Percentiles rank a stretch among this genome's conserved stretches.
Evolutionary conservation across 2,888 invertebrate genomes (phyloP).

Genomic region (Andrena bucephala): DNA sequence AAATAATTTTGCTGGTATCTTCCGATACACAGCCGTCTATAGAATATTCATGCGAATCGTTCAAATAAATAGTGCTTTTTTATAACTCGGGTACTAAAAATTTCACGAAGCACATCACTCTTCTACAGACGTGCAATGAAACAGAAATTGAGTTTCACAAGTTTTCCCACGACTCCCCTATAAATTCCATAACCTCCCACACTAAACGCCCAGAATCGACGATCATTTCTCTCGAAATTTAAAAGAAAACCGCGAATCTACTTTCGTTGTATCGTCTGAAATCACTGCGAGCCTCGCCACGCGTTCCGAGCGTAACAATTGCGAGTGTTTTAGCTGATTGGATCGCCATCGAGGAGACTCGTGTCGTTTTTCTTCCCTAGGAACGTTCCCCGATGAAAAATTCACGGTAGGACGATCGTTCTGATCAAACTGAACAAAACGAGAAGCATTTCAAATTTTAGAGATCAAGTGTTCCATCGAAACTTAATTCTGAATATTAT

Average conservation of each 20-base stretch:
- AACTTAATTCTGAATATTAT: no score
- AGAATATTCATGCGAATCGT: no score
- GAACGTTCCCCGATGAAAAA: neutral
- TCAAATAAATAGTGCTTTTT: no score
- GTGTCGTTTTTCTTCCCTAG: neutral
- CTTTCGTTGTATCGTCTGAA: constrained; percentile 8
- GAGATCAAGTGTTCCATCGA: no score
- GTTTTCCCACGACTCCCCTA: constrained; percentile 1
- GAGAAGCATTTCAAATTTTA: no score
- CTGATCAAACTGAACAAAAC: no score
- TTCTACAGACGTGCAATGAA: constrained; percentile 1
- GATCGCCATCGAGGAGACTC: constrained; percentile 7
- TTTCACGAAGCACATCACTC: no score
- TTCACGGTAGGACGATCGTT: neutral
- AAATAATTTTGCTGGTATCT: no score
- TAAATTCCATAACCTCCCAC: neutral
- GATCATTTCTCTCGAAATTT: neutral
- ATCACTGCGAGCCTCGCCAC: neutral
- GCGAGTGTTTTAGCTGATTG: constrained; percentile 27
- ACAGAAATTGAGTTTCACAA: constrained; percentile 4
- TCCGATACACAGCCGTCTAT: no score
- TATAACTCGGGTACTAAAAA: no score
- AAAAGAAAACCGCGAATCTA: neutral
- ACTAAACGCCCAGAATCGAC: neutral
- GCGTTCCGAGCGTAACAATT: constrained; percentile 14